Base-by-base conservation (phyloP, 2,797 vertebrate species). In the Hipposideros larvatus region DNA sequence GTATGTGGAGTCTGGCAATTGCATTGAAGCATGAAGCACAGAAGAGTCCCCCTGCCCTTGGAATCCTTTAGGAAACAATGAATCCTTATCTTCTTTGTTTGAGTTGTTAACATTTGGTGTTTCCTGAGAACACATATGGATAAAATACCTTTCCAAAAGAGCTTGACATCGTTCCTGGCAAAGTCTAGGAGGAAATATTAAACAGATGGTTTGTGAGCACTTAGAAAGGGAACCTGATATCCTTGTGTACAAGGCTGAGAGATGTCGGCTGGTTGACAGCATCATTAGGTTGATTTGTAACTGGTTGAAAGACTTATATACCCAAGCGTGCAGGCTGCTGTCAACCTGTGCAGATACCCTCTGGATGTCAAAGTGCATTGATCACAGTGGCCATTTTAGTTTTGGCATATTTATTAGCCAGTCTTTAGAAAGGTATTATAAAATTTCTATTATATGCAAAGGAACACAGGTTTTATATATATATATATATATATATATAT, bases 201-300 rank as follows among this genome's bases (percentile, higher is more conserved):
- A 95, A 91, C 95, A 97, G 95, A 97, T 96, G 96, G 95, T 91
- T 95, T 96, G 91, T 48, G 93, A 97, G 96, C 96, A 96, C 96
- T 98, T 97, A 97, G 92, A 82, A 91, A 89, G 85, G 95, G 34
- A 97, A 98, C 83, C 37, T 63, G 97, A 97, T 98, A 96, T 48
- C 92, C 82, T 96, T 96, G 88, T 94, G 70, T 87, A 92, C 85
- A 91, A 34, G 88, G 83, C 74, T 87, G 78, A 98, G 92, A 91
- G 82, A 94, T 87, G 61, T 4, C 87, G 83, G 65, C 70, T 53
- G 15, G 86, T 11, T 91, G 96, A 96, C 94, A 95, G 92, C 70
- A 95, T 96, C 92, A 1, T 97, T 95, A 97, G 66, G 74, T 37
- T 97, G 97, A 97, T 97, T 97, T 98, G 96, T 94, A 94, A 91